phyloP scores from a whole-genome alignment of 2,113 vertebrate species.

The Dromas ardeola region DNA sequence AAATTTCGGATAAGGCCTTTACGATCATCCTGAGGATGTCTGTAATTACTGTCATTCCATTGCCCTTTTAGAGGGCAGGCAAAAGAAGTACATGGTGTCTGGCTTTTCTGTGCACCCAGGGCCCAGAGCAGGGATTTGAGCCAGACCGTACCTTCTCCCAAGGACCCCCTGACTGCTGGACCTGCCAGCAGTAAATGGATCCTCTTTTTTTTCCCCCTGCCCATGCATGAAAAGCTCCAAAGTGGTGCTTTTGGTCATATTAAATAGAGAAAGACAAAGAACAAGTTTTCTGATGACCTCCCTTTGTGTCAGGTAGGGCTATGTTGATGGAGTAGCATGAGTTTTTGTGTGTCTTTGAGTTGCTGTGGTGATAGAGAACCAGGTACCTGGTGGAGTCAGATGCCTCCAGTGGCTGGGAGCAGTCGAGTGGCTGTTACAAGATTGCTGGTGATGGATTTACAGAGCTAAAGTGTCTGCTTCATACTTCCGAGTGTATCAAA shows the following conservation, averaged over 20 bases:
- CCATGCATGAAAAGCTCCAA: rapidly evolving
- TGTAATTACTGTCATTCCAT: not conserved
- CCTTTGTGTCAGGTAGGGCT: not conserved
- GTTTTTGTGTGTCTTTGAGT: not conserved
- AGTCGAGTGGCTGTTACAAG: not conserved
- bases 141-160: not conserved
- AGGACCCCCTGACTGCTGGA: not conserved
- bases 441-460: not conserved
- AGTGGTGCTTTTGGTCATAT: not conserved
- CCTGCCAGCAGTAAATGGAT: not conserved
- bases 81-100: not conserved
- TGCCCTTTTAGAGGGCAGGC: not conserved
- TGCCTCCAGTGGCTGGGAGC: rapidly evolving
- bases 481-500: not conserved
- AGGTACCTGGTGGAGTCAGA: rapidly evolving
- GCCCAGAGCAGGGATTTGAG: not conserved
- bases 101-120: rapidly evolving
- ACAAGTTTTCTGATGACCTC: not conserved
- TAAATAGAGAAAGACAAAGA: not conserved
- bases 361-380: not conserved
- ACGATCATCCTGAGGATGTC: not conserved
- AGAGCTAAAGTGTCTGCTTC: not conserved
- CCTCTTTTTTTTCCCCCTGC: not conserved
- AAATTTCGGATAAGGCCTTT: not conserved
- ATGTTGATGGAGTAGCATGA: rapidly evolving